Evolutionary conservation across 2,888 invertebrate species (phyloP), one percentile per base, ranked within the genome.

Genomic region (Cephus nigrinus): DNA sequence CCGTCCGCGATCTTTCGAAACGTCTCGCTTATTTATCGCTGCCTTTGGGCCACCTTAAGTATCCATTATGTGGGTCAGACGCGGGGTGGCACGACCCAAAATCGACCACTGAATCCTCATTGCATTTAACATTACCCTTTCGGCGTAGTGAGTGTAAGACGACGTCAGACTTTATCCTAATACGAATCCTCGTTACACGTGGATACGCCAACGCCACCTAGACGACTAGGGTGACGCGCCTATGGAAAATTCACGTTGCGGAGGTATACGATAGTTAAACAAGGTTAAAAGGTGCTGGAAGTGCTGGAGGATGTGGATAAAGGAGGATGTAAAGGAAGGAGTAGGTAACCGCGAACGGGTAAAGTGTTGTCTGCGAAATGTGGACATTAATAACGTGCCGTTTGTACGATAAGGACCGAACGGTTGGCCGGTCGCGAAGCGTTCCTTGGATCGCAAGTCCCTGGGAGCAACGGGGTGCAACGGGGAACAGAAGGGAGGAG

Each of bases 351-450:
- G 40, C 40, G 40, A 34, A 73, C 34, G 74, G 74, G 30, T 35
- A 73, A 73, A 73, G 74, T 73, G 74, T 82, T 80, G 79, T 77
- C 76, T 76, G 75, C 78, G 80, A 82, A 82, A 79, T 80, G 78
- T 75, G 79, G 81, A 74, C 82, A 82, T 85, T 84, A 85, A 82
- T 85, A 84, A 82, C 73, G 74, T 75, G 80, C 75, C 76, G 76
- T 76, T 71, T 71, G 31, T 12, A 71, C 71, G 71, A 71, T 71
- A 71, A 71, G 71, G 71, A 71, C 71, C 71, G 71, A 32, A 55
- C 15, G 40, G 40, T 74, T 81, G 84, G 84, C 79, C 79, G 80
- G 80, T 78, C 84, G 81, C 80, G 82, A 82, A 80, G 75, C 80
- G 75, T 73, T 76, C 68, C 40, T 55, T 23, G 40, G 40, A 9